Base-by-base conservation (phyloP, 2,797 vertebrate species). In the Bovichtus variegatus region DNA sequence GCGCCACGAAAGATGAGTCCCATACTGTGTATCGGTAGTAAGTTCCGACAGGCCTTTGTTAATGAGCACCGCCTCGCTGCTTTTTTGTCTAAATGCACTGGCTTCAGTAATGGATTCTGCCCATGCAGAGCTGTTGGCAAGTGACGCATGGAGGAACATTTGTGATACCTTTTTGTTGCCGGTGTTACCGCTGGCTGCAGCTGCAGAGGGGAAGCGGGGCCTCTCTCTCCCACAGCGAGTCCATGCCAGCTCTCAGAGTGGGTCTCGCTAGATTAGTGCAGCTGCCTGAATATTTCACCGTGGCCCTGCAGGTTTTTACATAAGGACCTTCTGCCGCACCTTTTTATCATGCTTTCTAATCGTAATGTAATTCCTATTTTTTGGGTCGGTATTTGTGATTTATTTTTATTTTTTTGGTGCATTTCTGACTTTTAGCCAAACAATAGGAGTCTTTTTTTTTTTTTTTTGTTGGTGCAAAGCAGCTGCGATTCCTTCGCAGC, bases 151-250 rank as follows among this genome's bases (percentile, higher is more conserved):
- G 49, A 60, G 74, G 68, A 72, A 79, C 71, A 80, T 85, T 83
- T 71, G 71, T 59, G 80, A 67, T 71, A 72, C 78, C 67, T 87
- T 80, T 90, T 68, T 85, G 82, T 80, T 64, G 78, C 68, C n/a
- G 81, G 68, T 78, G 76, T 78, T 75, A 40, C 55, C 8, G 38
- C 75, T 69, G 81, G 81, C 77, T 91, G 76, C 77, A 84, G 82
- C 73, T 82, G 84, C 71, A 74, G 73, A 54, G 62, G 59, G 43
- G 43, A 59, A 12, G 75, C n/a, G 3, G 67, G 58, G 43, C 38
- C n/a, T 64, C 72, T 69, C 21, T 63, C 44, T 59, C 86, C 73
- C 75, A 68, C 79, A 43, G 79, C 43, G 59, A 76, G 75, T 69
- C 76, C 62, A 73, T 18, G 71, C 69, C 19, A 70, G 31, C 65